Conservation (phyloP, 30 jellyfish, hydroid and myxozoan genomes). For the Calvadosia cruxmelitensis region DNA sequence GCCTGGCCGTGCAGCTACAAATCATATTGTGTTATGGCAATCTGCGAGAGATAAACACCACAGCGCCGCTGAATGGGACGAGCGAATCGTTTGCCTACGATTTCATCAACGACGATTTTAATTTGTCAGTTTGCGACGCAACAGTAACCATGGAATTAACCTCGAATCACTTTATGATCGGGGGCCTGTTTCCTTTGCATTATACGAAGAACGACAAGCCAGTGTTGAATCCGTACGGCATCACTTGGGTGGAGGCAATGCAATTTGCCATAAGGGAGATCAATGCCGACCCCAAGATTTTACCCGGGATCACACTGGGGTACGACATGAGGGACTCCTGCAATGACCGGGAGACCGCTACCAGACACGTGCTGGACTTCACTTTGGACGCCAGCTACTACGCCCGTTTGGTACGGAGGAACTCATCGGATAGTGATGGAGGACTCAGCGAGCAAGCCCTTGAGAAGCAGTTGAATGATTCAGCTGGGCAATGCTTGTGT, state of each 20-base stretch:
- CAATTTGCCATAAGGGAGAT: constrained; percentile 28
- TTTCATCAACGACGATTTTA: neutral
- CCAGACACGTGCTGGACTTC: constrained; percentile 45
- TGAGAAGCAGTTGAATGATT: neutral
- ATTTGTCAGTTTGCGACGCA: neutral
- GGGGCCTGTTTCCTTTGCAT: constrained; percentile 63
- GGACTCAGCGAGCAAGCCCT: neutral
- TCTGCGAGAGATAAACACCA: too few relatives aligned
- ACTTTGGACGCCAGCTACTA: constrained; percentile 22
- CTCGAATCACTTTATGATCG: constrained; percentile 25
- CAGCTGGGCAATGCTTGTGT: neutral
- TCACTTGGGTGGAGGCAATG: constrained; percentile 67
- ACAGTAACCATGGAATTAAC: neutral
- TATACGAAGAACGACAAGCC: constrained; percentile 9
- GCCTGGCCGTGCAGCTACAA: too few relatives aligned
- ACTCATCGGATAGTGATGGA: neutral
- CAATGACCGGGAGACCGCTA: constrained; percentile 41
- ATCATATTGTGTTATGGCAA: too few relatives aligned
- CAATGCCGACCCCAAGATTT: constrained; percentile 12
- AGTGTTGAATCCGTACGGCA: constrained; percentile 35
- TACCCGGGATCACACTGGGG: constrained; percentile 52
- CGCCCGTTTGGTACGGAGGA: neutral
- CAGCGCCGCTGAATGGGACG: too few relatives aligned
- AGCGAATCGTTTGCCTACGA: too few relatives aligned
- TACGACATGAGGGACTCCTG: constrained; percentile 66